Evolutionary conservation across 2,797 vertebrate species (phyloP), one percentile per base, ranked within the genome.

Genomic region (Aldrovandia affinis): DNA sequence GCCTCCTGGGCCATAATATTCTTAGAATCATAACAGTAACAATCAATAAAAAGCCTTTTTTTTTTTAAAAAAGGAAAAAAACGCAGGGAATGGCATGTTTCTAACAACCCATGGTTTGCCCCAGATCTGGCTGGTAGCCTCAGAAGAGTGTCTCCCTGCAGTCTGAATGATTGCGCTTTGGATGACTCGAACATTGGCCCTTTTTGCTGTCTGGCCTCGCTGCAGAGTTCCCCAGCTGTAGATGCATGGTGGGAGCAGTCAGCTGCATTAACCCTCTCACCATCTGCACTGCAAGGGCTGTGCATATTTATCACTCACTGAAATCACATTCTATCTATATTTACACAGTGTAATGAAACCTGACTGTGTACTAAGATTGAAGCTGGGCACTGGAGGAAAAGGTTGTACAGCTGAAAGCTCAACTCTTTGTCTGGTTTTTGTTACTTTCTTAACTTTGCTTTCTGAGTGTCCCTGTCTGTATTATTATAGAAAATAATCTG

Each of bases 381-480:
- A 52, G 61, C 44, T 18, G 18, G 55, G 39, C 14, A 0, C 15
- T 5, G 33, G 54, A 81, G 42, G 44, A 20, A 79, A 47, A 70
- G 65, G 61, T 61, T 2, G 1, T 54, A 22, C 75, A 12, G 15
- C 42, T 39, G 44, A 44, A n/a, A 18, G n/a, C 68, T 36, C 28
- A 14, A 14, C 83, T 78, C 61, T 81, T 90, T n/a, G 83, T 87
- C 89, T 88, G 88, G 88, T 50, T 30, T 87, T 81, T 89, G 78
- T 88, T 75, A 90, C 85, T 88, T 86, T 85, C 89, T 90, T 86
- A 88, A 86, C 79, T 90, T 84, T 86, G 85, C 80, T 83, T 78
- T 84, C 20, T 44, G 22, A 44, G 22, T 78, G 15, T 33, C 33
- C 79, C 81, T 83, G 84, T 80, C 83, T 86, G 70, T 70, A 61